phyloP scores from a whole-genome alignment of 2,888 invertebrate genomes.

The Teinopalpus imperialis region DNA sequence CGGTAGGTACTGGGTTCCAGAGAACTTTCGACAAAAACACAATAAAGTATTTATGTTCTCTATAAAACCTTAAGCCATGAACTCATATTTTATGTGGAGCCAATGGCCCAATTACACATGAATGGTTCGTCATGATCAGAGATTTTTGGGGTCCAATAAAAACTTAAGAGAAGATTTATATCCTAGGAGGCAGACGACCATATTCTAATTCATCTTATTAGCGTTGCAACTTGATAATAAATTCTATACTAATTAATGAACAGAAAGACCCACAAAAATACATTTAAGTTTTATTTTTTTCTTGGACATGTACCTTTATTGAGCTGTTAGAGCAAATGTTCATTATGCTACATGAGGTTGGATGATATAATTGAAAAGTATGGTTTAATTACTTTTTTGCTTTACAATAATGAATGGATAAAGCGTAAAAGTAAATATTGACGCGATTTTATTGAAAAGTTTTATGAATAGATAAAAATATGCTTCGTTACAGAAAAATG shows the following conservation, averaged over 20 bases:
- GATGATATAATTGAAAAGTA: background rate
- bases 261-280: constrained; percentile 32
- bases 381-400: too few species aligned
- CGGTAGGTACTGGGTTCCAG: constrained; percentile 44
- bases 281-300: constrained; percentile 10
- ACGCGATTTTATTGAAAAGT: too few species aligned
- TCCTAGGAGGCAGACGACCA: constrained; percentile 51
- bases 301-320: constrained; percentile 14
- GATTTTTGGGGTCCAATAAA: constrained; percentile 70
- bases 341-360: constrained; percentile 14
- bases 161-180: constrained; percentile 67
- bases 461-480: too few species aligned
- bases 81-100: constrained; percentile 75
- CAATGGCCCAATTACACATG: constrained; percentile 77
- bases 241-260: constrained; percentile 46
- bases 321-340: constrained; percentile 22
- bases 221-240: constrained; percentile 57
- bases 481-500: too few species aligned
- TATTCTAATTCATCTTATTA: constrained; percentile 59
- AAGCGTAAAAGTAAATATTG: too few species aligned
- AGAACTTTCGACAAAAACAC: constrained; percentile 60
- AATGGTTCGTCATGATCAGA: constrained; percentile 78
- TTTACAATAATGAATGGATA: too few species aligned
- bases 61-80: constrained; percentile 70
- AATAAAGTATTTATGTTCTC: constrained; percentile 77